A percentile compares a stretch with the other conserved stretches of the same genome.
These are phyloP conservation scores for Patella caerulea DNA, from an alignment of 2,888 invertebrate genomes.

Conservation along the genomic window DNA sequence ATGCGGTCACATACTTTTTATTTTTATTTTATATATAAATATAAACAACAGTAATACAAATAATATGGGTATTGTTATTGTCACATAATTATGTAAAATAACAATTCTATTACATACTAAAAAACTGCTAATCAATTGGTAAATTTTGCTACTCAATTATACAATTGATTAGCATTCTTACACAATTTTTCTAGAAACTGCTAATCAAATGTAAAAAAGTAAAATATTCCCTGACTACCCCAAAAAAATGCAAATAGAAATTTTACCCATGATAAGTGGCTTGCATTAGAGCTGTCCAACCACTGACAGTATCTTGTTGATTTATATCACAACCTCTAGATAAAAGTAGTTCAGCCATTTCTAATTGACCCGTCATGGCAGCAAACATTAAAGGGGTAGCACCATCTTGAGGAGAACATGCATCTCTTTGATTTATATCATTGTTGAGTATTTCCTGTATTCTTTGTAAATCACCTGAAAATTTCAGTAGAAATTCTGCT, in stretches of 20 bases:
- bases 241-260: neutral
- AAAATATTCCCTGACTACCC: no score
- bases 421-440: constrained; percentile 65
- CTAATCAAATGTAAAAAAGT: no score
- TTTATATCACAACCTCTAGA: constrained; percentile 70
- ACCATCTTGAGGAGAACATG: constrained; percentile 68
- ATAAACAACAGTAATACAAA: no score
- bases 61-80: no score
- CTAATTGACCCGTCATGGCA: constrained; percentile 70
- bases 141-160: no score
- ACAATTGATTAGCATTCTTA: no score
- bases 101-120: no score
- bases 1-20: no score
- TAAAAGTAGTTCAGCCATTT: constrained; percentile 69
- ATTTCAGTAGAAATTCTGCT: neutral
- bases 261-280: constrained; percentile 71
- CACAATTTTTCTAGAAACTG: no score
- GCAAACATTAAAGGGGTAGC: constrained; percentile 73
- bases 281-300: constrained; percentile 73
- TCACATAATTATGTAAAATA: no score
- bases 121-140: no score
- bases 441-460: constrained; percentile 65
- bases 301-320: constrained; percentile 70
- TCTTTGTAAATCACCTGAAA: constrained; percentile 63
- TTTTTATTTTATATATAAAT: no score